These are phyloP conservation scores for Scelioninae gen. 1 DNA, from an alignment of 2,888 invertebrate species.

Conservation along the genomic window DNA sequence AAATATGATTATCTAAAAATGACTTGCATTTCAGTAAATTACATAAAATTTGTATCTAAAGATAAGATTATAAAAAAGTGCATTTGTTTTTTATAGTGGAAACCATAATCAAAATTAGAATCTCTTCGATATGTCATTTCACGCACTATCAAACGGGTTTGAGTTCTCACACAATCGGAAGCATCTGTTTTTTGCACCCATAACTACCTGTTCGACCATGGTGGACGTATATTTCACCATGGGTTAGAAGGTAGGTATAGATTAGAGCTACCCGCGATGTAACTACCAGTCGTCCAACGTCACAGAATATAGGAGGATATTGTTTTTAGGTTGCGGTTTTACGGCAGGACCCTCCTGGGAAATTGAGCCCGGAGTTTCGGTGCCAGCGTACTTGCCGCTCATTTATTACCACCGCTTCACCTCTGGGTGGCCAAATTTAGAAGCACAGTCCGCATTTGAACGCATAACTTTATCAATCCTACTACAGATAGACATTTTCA, in stretches of 20 bases:
- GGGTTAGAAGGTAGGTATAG: slow-evolving; percentile 63
- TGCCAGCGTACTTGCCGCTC: slow-evolving; percentile 80
- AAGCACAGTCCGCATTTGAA: slow-evolving; percentile 65
- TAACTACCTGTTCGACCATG: no score
- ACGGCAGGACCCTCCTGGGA: slow-evolving; percentile 79
- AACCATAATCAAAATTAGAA: slow-evolving; percentile 21
- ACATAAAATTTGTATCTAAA: no score
- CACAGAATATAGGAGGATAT: slow-evolving; percentile 78
- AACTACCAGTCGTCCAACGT: slow-evolving; percentile 77
- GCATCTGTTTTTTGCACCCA: slow-evolving; percentile 41
- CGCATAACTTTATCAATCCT: slow-evolving; percentile 75
- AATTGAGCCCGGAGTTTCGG: slow-evolving; percentile 80
- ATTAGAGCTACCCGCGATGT: slow-evolving; percentile 74
- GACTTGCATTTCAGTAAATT: no score
- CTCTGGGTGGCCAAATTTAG: slow-evolving; percentile 82
- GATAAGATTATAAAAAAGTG: no score
- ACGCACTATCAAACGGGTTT: slow-evolving; percentile 44
- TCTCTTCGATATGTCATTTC: slow-evolving; percentile 39
- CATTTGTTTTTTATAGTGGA: no score
- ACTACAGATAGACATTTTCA: slow-evolving; percentile 72
- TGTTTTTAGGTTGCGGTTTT: slow-evolving; percentile 83
- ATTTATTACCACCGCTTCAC: slow-evolving; percentile 82
- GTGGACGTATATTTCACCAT: no score
- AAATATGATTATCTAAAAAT: no score
- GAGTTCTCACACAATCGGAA: slow-evolving; percentile 42